Evolutionary conservation across 2,113 vertebrate species (phyloP).

Genomic region (Sigmodon hispidus): DNA sequence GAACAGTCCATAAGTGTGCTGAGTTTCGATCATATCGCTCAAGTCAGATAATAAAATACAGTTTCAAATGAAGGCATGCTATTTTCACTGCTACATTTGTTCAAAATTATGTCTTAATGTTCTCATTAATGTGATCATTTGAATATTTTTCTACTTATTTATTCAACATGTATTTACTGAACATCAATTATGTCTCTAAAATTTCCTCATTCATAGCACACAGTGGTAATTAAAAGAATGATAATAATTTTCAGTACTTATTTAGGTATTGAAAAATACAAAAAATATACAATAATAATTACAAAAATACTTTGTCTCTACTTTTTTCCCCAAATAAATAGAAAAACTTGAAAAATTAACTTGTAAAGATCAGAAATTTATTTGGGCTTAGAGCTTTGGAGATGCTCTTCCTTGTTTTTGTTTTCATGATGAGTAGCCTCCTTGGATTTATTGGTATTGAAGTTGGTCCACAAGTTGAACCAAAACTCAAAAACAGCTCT

Average conservation of each 20-base stretch:
- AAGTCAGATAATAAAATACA: neutral
- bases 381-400: neutral
- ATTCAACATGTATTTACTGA: neutral
- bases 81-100: neutral
- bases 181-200: neutral
- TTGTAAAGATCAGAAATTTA: neutral
- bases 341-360: neutral
- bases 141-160: neutral
- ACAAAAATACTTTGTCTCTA: neutral
- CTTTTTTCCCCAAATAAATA: neutral
- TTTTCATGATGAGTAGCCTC: too few relatives aligned
- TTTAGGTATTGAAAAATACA: neutral
- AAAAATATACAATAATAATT: neutral
- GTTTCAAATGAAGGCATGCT: conserved; percentile 5
- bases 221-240: neutral
- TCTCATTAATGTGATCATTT: neutral
- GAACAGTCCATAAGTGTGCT: neutral
- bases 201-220: neutral
- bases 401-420: neutral
- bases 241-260: neutral
- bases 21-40: neutral
- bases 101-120: neutral
- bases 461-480: neutral
- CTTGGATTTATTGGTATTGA: neutral
- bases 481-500: neutral